Percentiles rank a stretch among this genome's conserved stretches.
phyloP scores from a whole-genome alignment of 2,113 vertebrate species.

The Carlito syrichta region DNA sequence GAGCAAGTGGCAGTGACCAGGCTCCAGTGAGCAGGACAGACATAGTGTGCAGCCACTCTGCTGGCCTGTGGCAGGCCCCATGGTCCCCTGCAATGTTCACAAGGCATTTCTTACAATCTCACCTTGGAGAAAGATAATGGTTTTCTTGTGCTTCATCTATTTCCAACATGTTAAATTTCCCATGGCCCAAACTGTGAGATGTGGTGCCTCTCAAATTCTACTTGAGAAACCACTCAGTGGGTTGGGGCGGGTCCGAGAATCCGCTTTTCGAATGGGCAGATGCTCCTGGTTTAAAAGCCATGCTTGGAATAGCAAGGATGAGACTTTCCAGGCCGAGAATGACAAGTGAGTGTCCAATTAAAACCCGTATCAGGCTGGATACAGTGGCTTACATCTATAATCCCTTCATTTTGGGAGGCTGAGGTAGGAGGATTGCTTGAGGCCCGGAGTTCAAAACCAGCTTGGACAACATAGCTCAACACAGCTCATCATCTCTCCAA shows the following conservation, averaged over 20 bases:
- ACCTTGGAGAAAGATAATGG: not conserved
- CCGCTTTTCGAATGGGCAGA: not conserved
- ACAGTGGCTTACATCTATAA: no score
- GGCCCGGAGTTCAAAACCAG: no score
- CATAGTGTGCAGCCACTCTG: fast-evolving
- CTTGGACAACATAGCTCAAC: no score
- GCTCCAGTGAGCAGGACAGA: not conserved
- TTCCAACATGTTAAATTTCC: not conserved
- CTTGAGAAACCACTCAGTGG: not conserved
- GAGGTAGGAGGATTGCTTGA: no score
- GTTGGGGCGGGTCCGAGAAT: not conserved
- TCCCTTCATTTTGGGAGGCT: no score
- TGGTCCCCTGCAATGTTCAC: not conserved
- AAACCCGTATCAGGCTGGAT: no score
- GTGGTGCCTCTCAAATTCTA: not conserved
- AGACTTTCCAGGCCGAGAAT: not conserved
- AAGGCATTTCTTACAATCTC: not conserved
- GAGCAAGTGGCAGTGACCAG: not conserved
- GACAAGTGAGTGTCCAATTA: not conserved
- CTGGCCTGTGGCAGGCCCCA: not conserved
- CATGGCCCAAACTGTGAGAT: not conserved
- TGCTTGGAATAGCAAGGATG: not conserved
- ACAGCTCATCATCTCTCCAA: no score
- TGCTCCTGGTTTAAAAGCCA: not conserved
- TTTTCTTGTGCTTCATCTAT: not conserved